These are phyloP conservation scores for Potorous gilbertii DNA, from an alignment of 2,797 vertebrate genomes.

Conservation along the genomic window DNA sequence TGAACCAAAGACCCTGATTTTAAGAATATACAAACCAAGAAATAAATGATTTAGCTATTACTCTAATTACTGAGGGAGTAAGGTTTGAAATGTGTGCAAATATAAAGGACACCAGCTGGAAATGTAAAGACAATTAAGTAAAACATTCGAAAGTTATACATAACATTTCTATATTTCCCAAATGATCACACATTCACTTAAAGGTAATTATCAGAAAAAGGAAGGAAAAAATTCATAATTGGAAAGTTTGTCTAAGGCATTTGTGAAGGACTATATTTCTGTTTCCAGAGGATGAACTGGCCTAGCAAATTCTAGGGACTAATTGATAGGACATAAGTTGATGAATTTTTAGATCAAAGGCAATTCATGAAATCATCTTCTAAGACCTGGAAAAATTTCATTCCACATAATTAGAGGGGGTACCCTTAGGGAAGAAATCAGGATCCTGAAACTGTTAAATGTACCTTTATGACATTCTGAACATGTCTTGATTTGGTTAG, in stretches of 20 bases:
- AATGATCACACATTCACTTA: not conserved
- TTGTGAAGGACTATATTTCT: not conserved
- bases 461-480: not conserved
- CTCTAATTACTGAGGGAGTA: not conserved
- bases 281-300: not conserved
- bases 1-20: not conserved
- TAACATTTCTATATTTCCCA: not conserved
- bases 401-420: not conserved
- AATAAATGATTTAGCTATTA: not conserved
- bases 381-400: not conserved
- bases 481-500: conserved; percentile 6
- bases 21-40: not conserved
- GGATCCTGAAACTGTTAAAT: not conserved
- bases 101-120: not conserved
- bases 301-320: not conserved
- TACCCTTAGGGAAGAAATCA: not conserved
- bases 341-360: not conserved
- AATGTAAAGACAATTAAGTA: not conserved
- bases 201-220: not conserved
- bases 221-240: not conserved
- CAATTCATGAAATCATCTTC: not conserved
- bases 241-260: not conserved
- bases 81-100: not conserved
- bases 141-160: not conserved
- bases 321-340: not conserved